These are phyloP conservation scores for Tridacna gigas DNA, from an alignment of 2,888 invertebrate genomes.

Conservation along the genomic window DNA sequence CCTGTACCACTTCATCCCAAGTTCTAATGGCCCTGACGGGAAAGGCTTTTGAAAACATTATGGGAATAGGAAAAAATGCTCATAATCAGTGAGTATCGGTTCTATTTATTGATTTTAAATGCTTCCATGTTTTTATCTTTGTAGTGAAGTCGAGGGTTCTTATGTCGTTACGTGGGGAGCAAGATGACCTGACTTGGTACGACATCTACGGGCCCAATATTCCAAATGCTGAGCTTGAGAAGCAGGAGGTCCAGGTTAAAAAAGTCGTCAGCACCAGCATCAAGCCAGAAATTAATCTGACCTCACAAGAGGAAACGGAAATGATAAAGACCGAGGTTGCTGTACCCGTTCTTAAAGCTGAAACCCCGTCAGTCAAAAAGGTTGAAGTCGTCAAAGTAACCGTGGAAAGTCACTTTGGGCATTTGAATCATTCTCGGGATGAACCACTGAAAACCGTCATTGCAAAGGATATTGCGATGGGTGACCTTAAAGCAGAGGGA, in stretches of 20 bases:
- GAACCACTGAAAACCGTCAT: conserved; percentile 40
- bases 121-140: conserved; percentile 35
- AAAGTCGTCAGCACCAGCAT: neutral
- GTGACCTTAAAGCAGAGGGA: conserved; percentile 49
- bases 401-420: conserved; percentile 65
- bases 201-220: conserved; percentile 66
- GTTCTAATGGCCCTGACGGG: too few species aligned
- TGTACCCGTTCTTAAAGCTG: neutral
- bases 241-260: conserved; percentile 20
- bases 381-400: conserved; percentile 64
- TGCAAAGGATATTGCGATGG: conserved; percentile 22
- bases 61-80: too few species aligned
- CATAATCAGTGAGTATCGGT: too few species aligned
- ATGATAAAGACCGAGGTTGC: conserved; percentile 4
- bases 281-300: conserved; percentile 6
- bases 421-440: conserved; percentile 55
- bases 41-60: too few species aligned
- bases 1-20: too few species aligned
- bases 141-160: conserved; percentile 81
- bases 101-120: too few species aligned
- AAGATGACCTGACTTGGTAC: conserved; percentile 72
- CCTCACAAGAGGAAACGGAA: neutral
- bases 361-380: conserved; percentile 20
- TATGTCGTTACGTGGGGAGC: conserved; percentile 77
- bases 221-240: conserved; percentile 61